These are phyloP conservation scores for Denticeps clupeoides DNA, from an alignment of 2,797 vertebrate genomes.

Conservation along the genomic window DNA sequence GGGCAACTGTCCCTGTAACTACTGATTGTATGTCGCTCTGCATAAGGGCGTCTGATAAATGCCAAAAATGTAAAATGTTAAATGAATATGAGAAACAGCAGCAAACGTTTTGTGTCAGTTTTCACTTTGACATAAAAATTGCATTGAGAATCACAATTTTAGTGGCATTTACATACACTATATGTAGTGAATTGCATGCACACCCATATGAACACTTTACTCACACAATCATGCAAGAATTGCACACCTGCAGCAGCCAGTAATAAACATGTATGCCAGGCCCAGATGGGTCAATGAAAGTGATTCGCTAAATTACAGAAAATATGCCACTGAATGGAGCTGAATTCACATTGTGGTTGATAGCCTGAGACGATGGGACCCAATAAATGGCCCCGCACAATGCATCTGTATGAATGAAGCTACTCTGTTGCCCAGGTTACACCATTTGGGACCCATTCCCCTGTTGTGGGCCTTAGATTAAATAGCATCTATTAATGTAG, in stretches of 20 bases:
- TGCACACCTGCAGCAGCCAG: not conserved
- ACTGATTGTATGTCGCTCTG: no score
- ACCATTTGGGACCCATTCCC: conserved; percentile 13
- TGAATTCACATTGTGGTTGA: not conserved
- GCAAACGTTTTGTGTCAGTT: no score
- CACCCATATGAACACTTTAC: not conserved
- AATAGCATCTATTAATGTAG: not conserved
- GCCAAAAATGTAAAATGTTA: no score
- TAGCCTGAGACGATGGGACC: not conserved
- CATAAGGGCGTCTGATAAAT: no score
- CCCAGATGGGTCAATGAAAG: conserved; percentile 12
- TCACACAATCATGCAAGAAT: not conserved
- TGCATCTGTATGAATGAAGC: not conserved
- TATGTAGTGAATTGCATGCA: not conserved
- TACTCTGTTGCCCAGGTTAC: conserved; percentile 24
- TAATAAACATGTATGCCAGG: not conserved
- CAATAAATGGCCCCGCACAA: not conserved
- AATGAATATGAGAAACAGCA: no score
- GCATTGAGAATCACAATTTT: no score
- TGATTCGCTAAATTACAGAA: conserved; percentile 15
- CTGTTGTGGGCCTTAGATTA: not conserved
- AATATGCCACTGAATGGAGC: conserved; percentile 2
- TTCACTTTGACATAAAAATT: not conserved
- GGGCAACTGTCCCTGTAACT: no score
- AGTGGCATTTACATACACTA: no score